Evolutionary conservation across 1,140 invertebrate genomes (phyloP), one percentile per base, ranked within the genome.

Genomic region (Leptinotarsa undecemlineata): DNA sequence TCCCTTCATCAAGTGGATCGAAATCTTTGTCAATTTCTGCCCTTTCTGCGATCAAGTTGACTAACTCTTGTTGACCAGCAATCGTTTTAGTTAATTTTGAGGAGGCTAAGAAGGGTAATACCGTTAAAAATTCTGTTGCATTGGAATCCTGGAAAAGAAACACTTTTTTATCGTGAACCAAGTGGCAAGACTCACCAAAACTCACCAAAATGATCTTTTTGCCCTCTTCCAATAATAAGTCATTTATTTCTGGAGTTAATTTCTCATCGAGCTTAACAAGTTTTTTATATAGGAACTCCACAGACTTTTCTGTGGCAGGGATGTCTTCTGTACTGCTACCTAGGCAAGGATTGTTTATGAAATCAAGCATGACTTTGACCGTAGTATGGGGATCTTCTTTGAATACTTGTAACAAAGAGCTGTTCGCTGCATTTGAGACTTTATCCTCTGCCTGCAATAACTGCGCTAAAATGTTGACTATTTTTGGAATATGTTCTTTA

Each of bases 401-500:
- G 61, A 90, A 83, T 48, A 91, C 86, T 57, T 88, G 86, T n/a
- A 90, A 78, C 62, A 91, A 82, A 3, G 89, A 89, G 78, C 91
- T 93, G 64, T 94, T 91, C 66, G 96, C 93, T 80, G 92, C 90
- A 84, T 90, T 91, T 72, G 96, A 86, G 86, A 97, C 96, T 48
- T 88, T 80, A 86, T 97, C 95, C 80, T 97, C 93, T 57, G 95
- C 91, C 83, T 95, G 92, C 63, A 98, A 86, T 48, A 99, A 86
- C 83, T 99, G 97, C 15, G 94, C 93, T 69, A 98, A 88, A 77
- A 98, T 96, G 86, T 98, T 95, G 66, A 96, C 93, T 83, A 98
- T 95, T 86, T 94, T 93, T 26, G 92, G 89, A 5, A 96, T 91
- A 82, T 95, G 90, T 77, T 95, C 93, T 77, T 92, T 92, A 73